phyloP scores from a whole-genome alignment of 2,113 vertebrate genomes.

The Anhinga anhinga region DNA sequence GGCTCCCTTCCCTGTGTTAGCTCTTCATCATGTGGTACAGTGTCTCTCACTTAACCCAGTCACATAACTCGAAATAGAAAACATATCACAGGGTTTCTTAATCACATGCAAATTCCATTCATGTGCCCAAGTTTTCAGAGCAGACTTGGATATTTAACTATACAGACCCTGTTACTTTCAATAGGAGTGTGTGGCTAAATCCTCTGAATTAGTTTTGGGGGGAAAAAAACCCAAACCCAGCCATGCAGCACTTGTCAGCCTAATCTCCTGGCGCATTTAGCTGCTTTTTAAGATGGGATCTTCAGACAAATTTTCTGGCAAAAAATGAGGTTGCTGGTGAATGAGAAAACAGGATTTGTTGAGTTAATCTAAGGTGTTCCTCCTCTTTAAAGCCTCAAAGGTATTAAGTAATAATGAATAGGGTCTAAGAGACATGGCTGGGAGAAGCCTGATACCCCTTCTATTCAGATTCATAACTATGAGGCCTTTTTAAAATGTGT shows the following conservation, averaged over 20 bases:
- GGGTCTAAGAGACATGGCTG: background rate
- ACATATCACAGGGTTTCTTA: background rate
- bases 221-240: background rate
- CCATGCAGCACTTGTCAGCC: background rate
- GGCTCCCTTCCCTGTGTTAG: background rate
- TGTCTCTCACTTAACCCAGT: background rate
- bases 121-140: background rate
- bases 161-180: background rate
- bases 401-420: background rate
- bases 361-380: background rate
- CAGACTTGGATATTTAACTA: background rate
- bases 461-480: background rate
- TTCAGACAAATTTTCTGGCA: background rate
- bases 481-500: background rate
- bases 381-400: background rate
- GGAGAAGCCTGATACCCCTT: background rate
- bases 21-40: background rate
- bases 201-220: background rate
- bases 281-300: background rate
- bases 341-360: background rate
- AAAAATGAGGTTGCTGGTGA: background rate
- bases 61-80: background rate
- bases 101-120: slow-evolving; percentile 27
- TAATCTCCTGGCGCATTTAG: background rate
- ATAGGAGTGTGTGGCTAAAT: background rate